Evolutionary conservation across 2,113 vertebrate species (phyloP), one percentile per base, ranked within the genome.

Genomic region (Myotis lucifugus): DNA sequence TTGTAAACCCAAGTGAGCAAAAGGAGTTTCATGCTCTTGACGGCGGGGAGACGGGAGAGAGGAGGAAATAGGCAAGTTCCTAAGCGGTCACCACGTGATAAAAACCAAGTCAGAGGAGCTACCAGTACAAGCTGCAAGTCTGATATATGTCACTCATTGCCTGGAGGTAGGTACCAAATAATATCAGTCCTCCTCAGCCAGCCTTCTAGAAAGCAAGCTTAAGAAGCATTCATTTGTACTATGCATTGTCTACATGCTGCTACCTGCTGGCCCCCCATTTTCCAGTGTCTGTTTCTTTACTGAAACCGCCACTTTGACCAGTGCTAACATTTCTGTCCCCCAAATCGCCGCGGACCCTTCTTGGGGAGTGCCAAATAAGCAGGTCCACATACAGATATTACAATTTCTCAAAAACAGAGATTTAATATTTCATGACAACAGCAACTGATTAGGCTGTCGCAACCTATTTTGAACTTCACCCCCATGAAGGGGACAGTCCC

Each of bases 161-260:
- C 32, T 40, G 46, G 8, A n/a, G 40, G 23, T 21, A 56, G 34
- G 23, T 18, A 52, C 78, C 59, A 59, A 59, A 21, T 59, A 66
- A 34, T 13, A 42, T 1, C 54, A 32, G 19, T 37, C 70, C 10
- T 12, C 34, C 21, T 64, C 42, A 34, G 66, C n/a, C 56, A 50
- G 66, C 79, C 88, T 92, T 85, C 74, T 91, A 88, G 88, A 93
- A 84, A 95, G 69, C 72, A 56, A 64, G 14, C 54, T 88, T 11
- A 23, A 32, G 23, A 72, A 27, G 42, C 3, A 37, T 1, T 3
- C 4, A 14, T 12, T 40, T 70, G 61, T 6, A 19, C 27, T 15
- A 14, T 2, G 5, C 32, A 29, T 3, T 32, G 37, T 37, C 37
- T 70, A 54, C 64, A 70, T 14, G 19, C 25, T 6, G 10, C 5